These are phyloP conservation scores for Eupithecia insigniata DNA, from an alignment of 2,888 invertebrate genomes.

Conservation along the genomic window DNA sequence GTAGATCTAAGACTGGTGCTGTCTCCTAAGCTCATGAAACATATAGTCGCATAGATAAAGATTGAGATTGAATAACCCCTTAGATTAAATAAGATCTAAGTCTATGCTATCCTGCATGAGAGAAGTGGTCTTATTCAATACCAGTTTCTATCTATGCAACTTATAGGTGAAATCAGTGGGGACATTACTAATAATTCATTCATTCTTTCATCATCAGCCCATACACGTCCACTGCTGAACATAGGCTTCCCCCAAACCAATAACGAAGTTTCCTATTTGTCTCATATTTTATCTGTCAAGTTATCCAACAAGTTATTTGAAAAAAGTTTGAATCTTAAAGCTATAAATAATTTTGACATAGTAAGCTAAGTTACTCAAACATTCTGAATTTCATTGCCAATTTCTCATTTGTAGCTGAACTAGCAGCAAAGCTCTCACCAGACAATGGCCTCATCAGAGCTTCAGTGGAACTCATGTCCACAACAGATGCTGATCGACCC, in stretches of 20 bases:
- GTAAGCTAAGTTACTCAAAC: neutral
- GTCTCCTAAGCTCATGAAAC: neutral
- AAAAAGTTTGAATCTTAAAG: neutral
- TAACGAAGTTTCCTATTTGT: neutral
- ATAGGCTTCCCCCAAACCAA: too few relatives aligned
- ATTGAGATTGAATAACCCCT: too few relatives aligned
- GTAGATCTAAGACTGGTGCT: neutral
- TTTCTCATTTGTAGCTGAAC: constrained; percentile 67
- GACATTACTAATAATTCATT: too few relatives aligned
- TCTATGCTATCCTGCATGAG: too few relatives aligned
- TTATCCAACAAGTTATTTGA: neutral
- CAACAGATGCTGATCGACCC: constrained; percentile 88
- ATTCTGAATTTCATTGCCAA: neutral
- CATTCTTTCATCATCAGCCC: too few relatives aligned
- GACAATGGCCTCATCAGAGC: constrained; percentile 90
- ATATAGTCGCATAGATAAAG: too few relatives aligned
- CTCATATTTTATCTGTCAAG: neutral
- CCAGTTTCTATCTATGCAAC: too few relatives aligned
- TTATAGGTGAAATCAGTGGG: neutral
- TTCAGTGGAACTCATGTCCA: constrained; percentile 90
- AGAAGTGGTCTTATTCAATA: too few relatives aligned
- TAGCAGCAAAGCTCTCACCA: constrained; percentile 87
- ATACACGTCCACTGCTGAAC: too few relatives aligned
- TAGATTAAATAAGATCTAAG: too few relatives aligned
- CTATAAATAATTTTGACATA: neutral